Percentiles rank a stretch among this genome's conserved stretches.
Evolutionary conservation across 2,888 invertebrate genomes (phyloP).

Genomic region (Linyphia triangularis): DNA sequence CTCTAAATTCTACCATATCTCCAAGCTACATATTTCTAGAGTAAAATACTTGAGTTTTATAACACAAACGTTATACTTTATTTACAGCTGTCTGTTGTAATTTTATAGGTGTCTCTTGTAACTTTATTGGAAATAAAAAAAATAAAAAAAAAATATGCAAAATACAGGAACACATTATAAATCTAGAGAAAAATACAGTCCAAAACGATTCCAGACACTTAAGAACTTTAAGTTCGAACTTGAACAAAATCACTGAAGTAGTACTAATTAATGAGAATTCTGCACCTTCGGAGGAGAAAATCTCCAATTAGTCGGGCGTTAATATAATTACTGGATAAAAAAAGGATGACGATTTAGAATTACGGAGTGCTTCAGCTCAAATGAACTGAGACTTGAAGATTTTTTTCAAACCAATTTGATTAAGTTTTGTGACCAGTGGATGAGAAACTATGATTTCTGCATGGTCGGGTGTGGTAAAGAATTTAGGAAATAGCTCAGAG

Average conservation of each 20-base stretch:
- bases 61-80: too few species aligned
- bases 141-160: too few species aligned
- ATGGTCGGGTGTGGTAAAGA: not conserved
- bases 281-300: constrained; percentile 1
- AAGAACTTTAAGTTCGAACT: not conserved
- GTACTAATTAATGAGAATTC: not conserved
- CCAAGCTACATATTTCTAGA: too few species aligned
- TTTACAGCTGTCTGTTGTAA: too few species aligned
- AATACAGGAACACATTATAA: not conserved
- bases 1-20: too few species aligned
- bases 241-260: not conserved
- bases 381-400: not conserved
- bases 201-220: not conserved
- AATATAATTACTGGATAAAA: constrained; percentile 3
- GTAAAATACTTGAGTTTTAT: too few species aligned
- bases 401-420: not conserved
- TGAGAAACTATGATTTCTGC: constrained; percentile 3
- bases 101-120: too few species aligned
- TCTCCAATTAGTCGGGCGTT: constrained; percentile 22
- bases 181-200: not conserved
- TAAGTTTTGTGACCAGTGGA: not conserved
- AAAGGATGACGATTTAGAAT: not conserved
- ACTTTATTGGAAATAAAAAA: too few species aligned
- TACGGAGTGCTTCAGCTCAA: not conserved
- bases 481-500: not conserved